These are phyloP conservation scores for Microctenopoma lineatum DNA, from an alignment of 2,797 vertebrate species.

Conservation along the genomic window DNA sequence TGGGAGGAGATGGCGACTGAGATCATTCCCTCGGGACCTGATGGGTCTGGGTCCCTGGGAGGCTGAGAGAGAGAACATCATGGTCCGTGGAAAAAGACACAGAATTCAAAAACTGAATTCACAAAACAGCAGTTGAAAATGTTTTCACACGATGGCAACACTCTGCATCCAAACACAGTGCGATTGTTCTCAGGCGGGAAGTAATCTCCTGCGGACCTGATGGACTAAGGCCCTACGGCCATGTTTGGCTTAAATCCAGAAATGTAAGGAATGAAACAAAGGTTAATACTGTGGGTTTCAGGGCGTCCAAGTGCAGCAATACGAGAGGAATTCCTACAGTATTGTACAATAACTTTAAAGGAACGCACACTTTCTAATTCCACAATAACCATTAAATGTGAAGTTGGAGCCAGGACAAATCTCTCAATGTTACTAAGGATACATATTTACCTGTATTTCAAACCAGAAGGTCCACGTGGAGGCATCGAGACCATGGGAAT, in stretches of 20 bases:
- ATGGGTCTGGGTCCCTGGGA: conserved; percentile 77
- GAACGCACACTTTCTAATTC: not conserved
- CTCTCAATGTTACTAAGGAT: too few relatives aligned
- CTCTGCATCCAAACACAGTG: conserved; percentile 1
- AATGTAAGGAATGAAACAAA: conserved; percentile 31
- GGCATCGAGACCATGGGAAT: conserved; percentile 91
- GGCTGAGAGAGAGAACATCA: conserved; percentile 75
- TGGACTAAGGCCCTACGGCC: not conserved
- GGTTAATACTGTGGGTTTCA: not conserved
- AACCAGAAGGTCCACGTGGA: conserved; percentile 94
- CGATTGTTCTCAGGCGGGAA: not conserved
- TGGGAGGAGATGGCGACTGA: conserved; percentile 91
- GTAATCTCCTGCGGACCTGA: conserved; percentile 34
- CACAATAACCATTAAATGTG: not conserved
- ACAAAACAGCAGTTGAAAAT: not conserved
- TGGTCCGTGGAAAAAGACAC: not conserved
- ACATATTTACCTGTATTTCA: conserved; percentile 87
- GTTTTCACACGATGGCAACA: not conserved
- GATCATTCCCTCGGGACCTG: conserved; percentile 85
- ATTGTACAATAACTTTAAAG: not conserved
- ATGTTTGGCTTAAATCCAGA: conserved; percentile 7
- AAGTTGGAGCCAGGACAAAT: not conserved
- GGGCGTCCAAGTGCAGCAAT: not conserved
- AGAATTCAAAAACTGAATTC: conserved; percentile 1
- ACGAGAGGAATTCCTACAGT: not conserved